Evolutionary conservation across 2,113 vertebrate species (phyloP).

Genomic region (Emydocephalus ijimae): DNA sequence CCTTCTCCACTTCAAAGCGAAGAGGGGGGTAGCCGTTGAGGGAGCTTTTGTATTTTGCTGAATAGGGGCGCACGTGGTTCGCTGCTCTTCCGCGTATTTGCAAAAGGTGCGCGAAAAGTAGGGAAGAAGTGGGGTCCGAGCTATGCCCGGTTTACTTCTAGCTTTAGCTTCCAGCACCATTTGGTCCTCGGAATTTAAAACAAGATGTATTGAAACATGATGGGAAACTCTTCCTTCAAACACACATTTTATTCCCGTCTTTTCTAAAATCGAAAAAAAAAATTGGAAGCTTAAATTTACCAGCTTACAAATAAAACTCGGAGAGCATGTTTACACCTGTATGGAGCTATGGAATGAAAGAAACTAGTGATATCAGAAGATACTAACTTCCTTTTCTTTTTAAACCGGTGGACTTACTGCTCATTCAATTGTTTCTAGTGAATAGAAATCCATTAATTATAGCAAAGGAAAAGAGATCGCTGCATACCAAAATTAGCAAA

Average conservation of each 20-base stretch:
- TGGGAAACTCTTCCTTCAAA: neutral
- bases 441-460: neutral
- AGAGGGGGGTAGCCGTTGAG: neutral
- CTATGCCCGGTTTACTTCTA: neutral
- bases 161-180: neutral
- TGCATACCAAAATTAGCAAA: neutral
- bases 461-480: neutral
- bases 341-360: neutral
- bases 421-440: neutral
- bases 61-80: neutral
- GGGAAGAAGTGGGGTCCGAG: neutral
- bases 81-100: neutral
- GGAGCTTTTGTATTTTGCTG: neutral
- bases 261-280: neutral
- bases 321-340: neutral
- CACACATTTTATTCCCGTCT: too few species aligned
- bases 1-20: slow-evolving; percentile 19
- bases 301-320: neutral
- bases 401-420: rapidly evolving
- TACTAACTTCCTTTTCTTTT: neutral
- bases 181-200: neutral
- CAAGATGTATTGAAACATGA: neutral
- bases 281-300: neutral
- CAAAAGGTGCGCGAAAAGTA: neutral
- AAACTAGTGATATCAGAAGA: neutral